Conservation (phyloP, 1,140 invertebrate species). For the Telenomus remus region DNA sequence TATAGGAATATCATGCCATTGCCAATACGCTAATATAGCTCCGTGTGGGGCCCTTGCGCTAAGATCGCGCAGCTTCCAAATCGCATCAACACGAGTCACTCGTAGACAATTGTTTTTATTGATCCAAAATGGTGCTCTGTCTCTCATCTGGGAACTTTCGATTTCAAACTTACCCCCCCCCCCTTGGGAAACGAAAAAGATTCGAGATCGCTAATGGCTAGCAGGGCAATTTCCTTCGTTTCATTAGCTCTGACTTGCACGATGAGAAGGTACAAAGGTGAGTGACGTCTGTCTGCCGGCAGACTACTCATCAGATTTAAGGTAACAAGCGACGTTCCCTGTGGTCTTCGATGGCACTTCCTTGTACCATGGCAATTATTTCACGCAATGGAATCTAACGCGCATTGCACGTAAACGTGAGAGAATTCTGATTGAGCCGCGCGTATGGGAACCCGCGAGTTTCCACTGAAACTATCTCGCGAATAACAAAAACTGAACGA, state of each 20-base stretch:
- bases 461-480: slow-evolving; percentile 1
- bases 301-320: slow-evolving; percentile 34
- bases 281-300: slow-evolving; percentile 24
- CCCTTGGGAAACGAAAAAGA: too few relatives aligned
- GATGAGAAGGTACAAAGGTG: slow-evolving; percentile 23
- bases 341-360: slow-evolving; percentile 17
- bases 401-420: slow-evolving; percentile 54
- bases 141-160: slow-evolving; percentile 7
- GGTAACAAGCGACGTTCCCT: slow-evolving; percentile 24
- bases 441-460: slow-evolving; percentile 33
- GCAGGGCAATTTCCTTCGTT: too few relatives aligned
- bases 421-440: slow-evolving; percentile 59
- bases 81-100: slow-evolving; percentile 20
- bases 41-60: slow-evolving; percentile 63
- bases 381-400: slow-evolving; percentile 64
- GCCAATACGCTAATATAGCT: slow-evolving; percentile 64
- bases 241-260: slow-evolving; percentile 35
- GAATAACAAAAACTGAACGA: slow-evolving; percentile 8
- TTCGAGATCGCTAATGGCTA: too few relatives aligned
- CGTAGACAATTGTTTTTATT: slow-evolving; percentile 23
- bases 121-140: slow-evolving; percentile 9
- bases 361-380: slow-evolving; percentile 55
- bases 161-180: not conserved
- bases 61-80: slow-evolving; percentile 30
- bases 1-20: slow-evolving; percentile 56